Evolutionary conservation across 64 coral and sea anemone species (phyloP), one percentile per base, ranked within the genome.

Genomic region (Pocillopora verrucosa): DNA sequence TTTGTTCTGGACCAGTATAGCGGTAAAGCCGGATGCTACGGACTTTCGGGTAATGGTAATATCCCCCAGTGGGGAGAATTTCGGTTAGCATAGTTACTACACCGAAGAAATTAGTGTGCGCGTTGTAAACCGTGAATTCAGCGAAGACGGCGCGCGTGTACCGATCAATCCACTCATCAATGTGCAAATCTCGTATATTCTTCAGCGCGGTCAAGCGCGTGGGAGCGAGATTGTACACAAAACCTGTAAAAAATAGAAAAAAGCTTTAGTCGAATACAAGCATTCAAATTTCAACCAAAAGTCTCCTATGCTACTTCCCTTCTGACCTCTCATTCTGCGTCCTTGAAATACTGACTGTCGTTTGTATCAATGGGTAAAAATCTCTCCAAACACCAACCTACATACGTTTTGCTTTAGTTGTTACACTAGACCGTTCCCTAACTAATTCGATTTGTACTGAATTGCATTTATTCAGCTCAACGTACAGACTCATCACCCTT

Each of bases 41-140:
- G 11, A 94, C 67, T 19, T 88, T 69, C 6, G 85, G 87, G 61
- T 94, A 98, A 34, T 90, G 95, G 26, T 85, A 64, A 13, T 89
- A 94, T 6, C 95, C 92, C 16, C 95, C 95, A 13, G 95, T 98
- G 0, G 95, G 88, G 25, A 92, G 83, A 59, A 91, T 59, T 34
- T 98, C 95, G 10, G 80, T 67, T 11, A 98, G 72, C 13, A 98
- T 56, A 1, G 77, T 94, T n/a, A 98, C 89, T 0, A 98, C 80
- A 78, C 83, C 75, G 58, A 98, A 98, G 79, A 98, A 94, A 51
- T 98, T 98, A 0, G 88, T 81, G 36, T 88, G 84, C 1, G 95
- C 81, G 68, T 98, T 98, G 80, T 98, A 98, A 20, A 98, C 58
- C n/a, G 95, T 86, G 60, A 98, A 94, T 51, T 98, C 95, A 4